phyloP scores from a whole-genome alignment of 2,888 invertebrate genomes.

The Drosophila planitibia region DNA sequence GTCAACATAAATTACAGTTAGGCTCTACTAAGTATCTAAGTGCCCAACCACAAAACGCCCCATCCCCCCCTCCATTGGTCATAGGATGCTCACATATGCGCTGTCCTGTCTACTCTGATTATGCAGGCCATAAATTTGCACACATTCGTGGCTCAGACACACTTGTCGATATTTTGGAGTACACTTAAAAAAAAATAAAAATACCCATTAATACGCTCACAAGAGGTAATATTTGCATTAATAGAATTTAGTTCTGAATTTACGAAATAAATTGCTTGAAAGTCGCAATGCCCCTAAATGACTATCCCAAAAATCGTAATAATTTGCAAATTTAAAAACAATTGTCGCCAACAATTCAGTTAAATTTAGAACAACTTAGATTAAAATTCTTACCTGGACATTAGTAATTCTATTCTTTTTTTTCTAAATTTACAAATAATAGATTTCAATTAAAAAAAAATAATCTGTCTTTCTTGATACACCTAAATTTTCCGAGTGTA shows the following conservation, averaged over 20 bases:
- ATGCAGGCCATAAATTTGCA: conserved; percentile 67
- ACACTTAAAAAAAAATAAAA: background rate
- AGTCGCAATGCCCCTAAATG: background rate
- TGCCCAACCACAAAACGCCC: conserved; percentile 21
- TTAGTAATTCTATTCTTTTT: too few relatives aligned
- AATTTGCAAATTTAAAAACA: background rate
- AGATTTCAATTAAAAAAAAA: too few relatives aligned
- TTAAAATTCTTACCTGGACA: background rate
- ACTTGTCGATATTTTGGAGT: conserved; percentile 47
- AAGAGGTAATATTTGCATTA: background rate
- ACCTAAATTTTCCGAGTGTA: background rate
- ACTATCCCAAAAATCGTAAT: background rate
- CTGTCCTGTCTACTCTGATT: conserved; percentile 46
- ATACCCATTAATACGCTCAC: background rate
- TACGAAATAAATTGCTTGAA: background rate
- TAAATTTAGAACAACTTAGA: background rate
- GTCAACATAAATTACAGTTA: conserved; percentile 80
- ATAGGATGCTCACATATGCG: conserved; percentile 50
- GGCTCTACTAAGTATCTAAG: conserved; percentile 45
- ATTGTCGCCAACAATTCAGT: background rate
- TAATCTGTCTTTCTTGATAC: background rate
- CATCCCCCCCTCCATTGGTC: background rate
- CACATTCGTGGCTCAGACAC: conserved; percentile 30
- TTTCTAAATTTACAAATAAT: too few relatives aligned
- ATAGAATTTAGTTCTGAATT: background rate